A percentile compares a stretch with the other conserved stretches of the same genome.
Conservation (phyloP, 2,113 vertebrate genomes). For the Bubo bubo region DNA sequence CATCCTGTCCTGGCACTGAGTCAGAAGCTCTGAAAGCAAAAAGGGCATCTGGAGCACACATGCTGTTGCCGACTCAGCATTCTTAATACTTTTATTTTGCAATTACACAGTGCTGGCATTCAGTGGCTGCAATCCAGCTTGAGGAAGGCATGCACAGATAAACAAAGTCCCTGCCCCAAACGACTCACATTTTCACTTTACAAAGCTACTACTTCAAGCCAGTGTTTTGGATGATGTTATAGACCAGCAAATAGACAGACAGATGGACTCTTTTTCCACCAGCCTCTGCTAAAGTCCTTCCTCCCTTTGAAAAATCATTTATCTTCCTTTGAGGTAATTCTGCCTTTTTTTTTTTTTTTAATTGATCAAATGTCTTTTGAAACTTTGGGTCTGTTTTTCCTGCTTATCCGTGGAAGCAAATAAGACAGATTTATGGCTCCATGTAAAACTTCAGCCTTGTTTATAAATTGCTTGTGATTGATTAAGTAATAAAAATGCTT, state of each 20-base stretch:
- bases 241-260: neutral
- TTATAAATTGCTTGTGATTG: conserved; percentile 81
- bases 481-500: conserved; percentile 84
- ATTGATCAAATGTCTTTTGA: conserved; percentile 60
- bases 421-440: conserved; percentile 67
- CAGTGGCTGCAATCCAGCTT: neutral
- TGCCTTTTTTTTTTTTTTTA: neutral
- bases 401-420: conserved; percentile 54
- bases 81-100: neutral
- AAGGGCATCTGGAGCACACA: neutral
- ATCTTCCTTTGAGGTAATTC: neutral
- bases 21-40: neutral
- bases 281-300: neutral
- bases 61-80: neutral
- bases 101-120: neutral
- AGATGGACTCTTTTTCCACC: neutral
- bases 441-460: conserved; percentile 75
- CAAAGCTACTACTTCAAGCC: neutral
- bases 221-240: neutral
- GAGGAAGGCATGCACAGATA: neutral
- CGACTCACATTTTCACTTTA: neutral
- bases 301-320: neutral
- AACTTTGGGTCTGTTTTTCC: conserved; percentile 58
- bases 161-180: neutral
- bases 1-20: neutral